phyloP scores from a whole-genome alignment of 1,140 invertebrate genomes.

The Cydia pomonella region DNA sequence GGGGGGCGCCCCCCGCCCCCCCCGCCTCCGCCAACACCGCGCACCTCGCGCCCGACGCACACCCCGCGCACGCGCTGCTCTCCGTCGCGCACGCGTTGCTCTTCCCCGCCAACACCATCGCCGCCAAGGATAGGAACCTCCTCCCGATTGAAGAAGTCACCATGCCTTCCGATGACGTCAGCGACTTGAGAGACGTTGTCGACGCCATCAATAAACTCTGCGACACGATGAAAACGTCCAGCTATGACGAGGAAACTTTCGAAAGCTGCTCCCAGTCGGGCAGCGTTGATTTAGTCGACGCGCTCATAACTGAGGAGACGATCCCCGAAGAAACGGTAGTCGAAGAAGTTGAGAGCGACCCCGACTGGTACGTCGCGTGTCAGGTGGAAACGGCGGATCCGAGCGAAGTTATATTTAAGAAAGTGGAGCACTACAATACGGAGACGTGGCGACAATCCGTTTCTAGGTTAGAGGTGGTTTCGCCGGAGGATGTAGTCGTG shows the following conservation, averaged over 20 bases:
- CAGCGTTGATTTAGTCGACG: slow-evolving; percentile 2
- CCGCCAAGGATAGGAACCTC: slow-evolving; percentile 35
- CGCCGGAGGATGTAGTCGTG: slow-evolving; percentile 33
- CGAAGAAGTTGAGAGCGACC: slow-evolving; percentile 19
- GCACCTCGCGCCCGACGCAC: slow-evolving; percentile 52
- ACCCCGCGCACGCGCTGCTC: slow-evolving; percentile 67
- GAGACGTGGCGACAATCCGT: slow-evolving; percentile 24
- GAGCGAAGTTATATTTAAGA: slow-evolving; percentile 45
- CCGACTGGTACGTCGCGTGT: slow-evolving; percentile 39
- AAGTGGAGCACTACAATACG: slow-evolving; percentile 37
- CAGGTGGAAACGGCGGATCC: slow-evolving; percentile 42
- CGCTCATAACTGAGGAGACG: background rate
- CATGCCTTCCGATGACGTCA: slow-evolving; percentile 64
- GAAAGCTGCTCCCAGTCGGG: slow-evolving; percentile 5
- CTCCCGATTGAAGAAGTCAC: slow-evolving; percentile 64
- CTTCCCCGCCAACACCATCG: slow-evolving; percentile 54
- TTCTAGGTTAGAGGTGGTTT: slow-evolving; percentile 11
- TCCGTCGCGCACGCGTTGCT: slow-evolving; percentile 64
- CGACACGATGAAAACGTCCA: slow-evolving; percentile 75
- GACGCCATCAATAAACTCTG: slow-evolving; percentile 78
- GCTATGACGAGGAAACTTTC: slow-evolving; percentile 47
- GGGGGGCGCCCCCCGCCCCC: slow-evolving; percentile 57
- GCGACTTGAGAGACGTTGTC: slow-evolving; percentile 76
- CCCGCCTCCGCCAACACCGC: slow-evolving; percentile 44
- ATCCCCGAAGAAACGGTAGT: background rate